Evolutionary conservation across 2,113 vertebrate genomes (phyloP), one percentile per base, ranked within the genome.

Genomic region (Caloenas nicobarica): DNA sequence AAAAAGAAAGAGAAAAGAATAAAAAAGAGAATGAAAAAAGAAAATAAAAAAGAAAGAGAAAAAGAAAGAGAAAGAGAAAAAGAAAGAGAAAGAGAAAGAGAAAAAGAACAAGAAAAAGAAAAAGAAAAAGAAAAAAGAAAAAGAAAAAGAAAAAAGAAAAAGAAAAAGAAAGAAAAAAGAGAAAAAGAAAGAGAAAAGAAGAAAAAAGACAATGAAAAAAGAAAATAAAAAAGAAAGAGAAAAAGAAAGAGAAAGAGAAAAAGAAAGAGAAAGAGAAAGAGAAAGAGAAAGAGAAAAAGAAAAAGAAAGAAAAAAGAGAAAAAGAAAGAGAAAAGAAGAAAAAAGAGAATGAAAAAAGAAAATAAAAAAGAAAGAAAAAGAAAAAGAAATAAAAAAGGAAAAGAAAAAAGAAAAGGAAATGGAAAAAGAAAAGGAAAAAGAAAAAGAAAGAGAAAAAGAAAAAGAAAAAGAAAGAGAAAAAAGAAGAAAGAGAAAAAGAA

Each of bases 271-370:
- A n/a, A n/a, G n/a, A n/a, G n/a, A n/a, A n/a, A n/a, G n/a, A n/a
- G n/a, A n/a, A 4, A 10, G 8, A 9, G 1, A 2, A 1, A 11
- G 3, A 42, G 12, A 7, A 6, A 17, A 8, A 16, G 13, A 16
- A 31, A 42, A 7, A 11, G 23, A 3, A 22, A 34, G 4, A 22
- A 10, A 9, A 18, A 33, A 7, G 33, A 42, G 36, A 7, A 61
- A n/a, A 53, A 25, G 10, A 33, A 34, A 10, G 21, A 19, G 33
- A 34, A n/a, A 44, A 31, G 21, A 12, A 13, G 56, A 16, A 7
- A 12, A 15, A 25, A 8, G 8, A 31, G 42, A 28, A 26, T 42
- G 10, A 8, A 16, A 23, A 54, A 33, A 13, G 14, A 58, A 24
- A 23, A 11, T 9, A 8, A 9, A 6, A 28, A 7, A 7, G 4